Base-by-base conservation (phyloP, 2,888 invertebrate genomes). In the Orthonevra nobilis region DNA sequence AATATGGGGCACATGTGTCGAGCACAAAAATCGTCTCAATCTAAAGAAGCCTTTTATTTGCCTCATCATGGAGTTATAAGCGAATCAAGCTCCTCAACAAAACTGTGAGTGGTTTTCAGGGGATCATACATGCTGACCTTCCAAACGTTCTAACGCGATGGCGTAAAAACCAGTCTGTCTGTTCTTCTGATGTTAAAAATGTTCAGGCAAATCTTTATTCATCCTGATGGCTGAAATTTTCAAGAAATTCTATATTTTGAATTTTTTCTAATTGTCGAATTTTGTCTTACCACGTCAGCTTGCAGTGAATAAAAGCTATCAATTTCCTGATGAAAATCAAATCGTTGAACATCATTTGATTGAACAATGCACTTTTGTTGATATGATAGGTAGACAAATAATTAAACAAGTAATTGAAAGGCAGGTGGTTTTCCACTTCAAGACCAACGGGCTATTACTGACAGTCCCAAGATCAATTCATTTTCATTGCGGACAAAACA, bases 401-500 rank as follows among this genome's bases (percentile, higher is more conserved):
- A 26, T 63, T 7, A 12, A 46, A 12, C 20, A 66, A 63, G 23
- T 61, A 19, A 12, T 17, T 12, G 26, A 60, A 63, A 14, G 14
- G 54, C 72, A 38, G 72, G 72, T 28, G 44, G 63, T 4, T 63
- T 63, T 44, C n/a, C 28, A 14, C 40, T 54, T 2, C 42, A 38
- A 48, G 10, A 52, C 20, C 6, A 34, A 7, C 20, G 17, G 17
- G 17, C n/a, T 44, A 69, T 60, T 5, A 23, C 7, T 1, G 56
- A 72, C 6, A 19, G 30, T 28, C 56, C n/a, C n/a, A n/a, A n/a
- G n/a, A n/a, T n/a, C 28, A 17, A 32, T 56, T 7, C 48, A 44
- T n/a, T n/a, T n/a, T n/a, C n/a, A n/a, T n/a, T 32, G n/a, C 52
- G 36, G 1, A 46, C 46, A 2, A 34, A 46, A n/a, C n/a, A n/a